Conservation (phyloP, 2,888 invertebrate species). For the Chrysina gloriosa region DNA sequence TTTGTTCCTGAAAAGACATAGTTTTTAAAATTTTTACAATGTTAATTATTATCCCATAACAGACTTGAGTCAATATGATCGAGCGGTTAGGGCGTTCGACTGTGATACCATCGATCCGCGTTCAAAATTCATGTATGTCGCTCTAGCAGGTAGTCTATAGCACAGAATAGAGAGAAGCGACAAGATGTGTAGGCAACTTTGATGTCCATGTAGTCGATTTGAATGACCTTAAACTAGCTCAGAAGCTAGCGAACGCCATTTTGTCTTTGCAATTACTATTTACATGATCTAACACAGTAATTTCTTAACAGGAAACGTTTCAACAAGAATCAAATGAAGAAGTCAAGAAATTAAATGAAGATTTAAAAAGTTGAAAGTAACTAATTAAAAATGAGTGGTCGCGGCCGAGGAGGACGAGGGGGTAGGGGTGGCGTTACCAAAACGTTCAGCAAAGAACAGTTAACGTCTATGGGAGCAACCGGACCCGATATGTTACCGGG, state of each 20-base stretch:
- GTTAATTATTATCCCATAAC: no score
- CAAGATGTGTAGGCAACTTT: no score
- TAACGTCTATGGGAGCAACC: constrained; percentile 69
- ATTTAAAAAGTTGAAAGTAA: constrained; percentile 61
- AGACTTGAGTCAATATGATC: no score
- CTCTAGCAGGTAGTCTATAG: no score
- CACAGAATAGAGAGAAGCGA: no score
- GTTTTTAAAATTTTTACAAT: no score
- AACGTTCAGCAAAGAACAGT: constrained; percentile 70
- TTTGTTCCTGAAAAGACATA: no score
- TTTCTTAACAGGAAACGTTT: constrained; percentile 57
- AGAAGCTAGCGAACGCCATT: background rate
- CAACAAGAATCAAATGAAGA: constrained; percentile 59
- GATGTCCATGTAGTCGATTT: no score
- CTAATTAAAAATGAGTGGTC: constrained; percentile 62
- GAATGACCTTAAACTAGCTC: no score
- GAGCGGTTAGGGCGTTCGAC: no score
- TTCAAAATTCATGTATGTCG: no score
- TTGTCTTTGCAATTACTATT: background rate
- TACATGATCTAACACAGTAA: background rate
- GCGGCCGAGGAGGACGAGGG: constrained; percentile 66
- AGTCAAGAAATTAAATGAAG: constrained; percentile 57
- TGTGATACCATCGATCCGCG: no score
- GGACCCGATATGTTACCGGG: constrained; percentile 66
- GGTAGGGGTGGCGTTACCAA: constrained; percentile 57